Conservation (phyloP, 1,140 invertebrate genomes). For the Camponotus pennsylvanicus region DNA sequence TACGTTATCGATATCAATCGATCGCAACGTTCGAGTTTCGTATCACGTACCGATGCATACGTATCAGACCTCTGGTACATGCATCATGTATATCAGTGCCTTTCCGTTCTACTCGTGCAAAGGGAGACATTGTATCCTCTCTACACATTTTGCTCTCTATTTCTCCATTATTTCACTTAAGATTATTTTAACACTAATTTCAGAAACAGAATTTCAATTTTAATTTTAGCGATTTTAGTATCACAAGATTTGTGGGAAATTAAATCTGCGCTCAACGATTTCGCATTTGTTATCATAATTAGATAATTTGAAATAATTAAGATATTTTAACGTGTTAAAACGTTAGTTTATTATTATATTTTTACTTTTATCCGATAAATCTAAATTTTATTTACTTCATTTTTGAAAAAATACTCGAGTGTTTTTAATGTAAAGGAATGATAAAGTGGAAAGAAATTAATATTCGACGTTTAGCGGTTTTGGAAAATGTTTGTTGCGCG, state of each 20-base stretch:
- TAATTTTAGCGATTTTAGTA: not conserved
- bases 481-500: not conserved
- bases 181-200: not conserved
- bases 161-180: not conserved
- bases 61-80: constrained; percentile 18
- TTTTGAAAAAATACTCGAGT: not conserved
- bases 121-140: not conserved
- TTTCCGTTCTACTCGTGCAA: not conserved
- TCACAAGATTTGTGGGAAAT: not conserved
- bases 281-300: not conserved
- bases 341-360: not conserved
- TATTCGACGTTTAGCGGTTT: not conserved
- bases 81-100: not conserved
- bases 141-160: not conserved
- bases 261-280: not conserved
- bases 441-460: not conserved
- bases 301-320: too few species aligned
- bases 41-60: constrained; percentile 47
- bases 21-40: constrained; percentile 46
- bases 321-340: not conserved
- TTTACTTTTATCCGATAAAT: not conserved
- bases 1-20: constrained; percentile 64
- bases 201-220: not conserved
- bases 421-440: not conserved
- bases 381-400: not conserved